Conservation (phyloP, 2,888 invertebrate species). For the Microctonus aethiopoides region DNA sequence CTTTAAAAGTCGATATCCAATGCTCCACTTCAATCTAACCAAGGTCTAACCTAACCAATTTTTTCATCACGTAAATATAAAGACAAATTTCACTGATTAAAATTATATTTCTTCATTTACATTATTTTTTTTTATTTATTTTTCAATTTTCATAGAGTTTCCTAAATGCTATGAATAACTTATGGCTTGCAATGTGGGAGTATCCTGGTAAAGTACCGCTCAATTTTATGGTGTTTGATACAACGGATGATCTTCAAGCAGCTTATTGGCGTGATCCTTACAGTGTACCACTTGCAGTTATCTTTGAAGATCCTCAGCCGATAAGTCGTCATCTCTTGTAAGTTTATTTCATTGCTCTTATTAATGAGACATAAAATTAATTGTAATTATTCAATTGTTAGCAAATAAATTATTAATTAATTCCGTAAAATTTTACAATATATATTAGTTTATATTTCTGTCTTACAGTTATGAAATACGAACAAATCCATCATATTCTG, state of each 20-base stretch:
- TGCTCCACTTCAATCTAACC: background rate
- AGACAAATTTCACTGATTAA: background rate
- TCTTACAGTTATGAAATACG: conserved; percentile 76
- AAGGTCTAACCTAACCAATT: background rate
- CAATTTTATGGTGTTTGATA: conserved; percentile 75
- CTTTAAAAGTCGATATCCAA: conserved; percentile 25
- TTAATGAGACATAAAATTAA: background rate
- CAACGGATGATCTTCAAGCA: conserved; percentile 75
- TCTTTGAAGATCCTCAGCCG: conserved; percentile 71
- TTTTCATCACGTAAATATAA: background rate
- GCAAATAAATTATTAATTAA: background rate
- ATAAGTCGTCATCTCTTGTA: conserved; percentile 69
- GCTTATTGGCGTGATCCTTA: conserved; percentile 76
- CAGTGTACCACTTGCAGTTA: conserved; percentile 78
- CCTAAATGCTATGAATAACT: conserved; percentile 73
- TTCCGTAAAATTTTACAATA: background rate
- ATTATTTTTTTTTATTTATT: background rate
- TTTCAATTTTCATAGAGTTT: conserved; percentile 69
- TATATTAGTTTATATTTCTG: background rate
- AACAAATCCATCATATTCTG: conserved; percentile 76
- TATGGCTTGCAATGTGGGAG: conserved; percentile 71
- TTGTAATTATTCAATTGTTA: background rate
- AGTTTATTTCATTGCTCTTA: conserved; percentile 41
- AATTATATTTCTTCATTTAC: background rate
- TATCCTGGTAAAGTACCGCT: conserved; percentile 71